Evolutionary conservation across 2,888 invertebrate genomes (phyloP), one percentile per base, ranked within the genome.

Genomic region (Cerastis leucographa): DNA sequence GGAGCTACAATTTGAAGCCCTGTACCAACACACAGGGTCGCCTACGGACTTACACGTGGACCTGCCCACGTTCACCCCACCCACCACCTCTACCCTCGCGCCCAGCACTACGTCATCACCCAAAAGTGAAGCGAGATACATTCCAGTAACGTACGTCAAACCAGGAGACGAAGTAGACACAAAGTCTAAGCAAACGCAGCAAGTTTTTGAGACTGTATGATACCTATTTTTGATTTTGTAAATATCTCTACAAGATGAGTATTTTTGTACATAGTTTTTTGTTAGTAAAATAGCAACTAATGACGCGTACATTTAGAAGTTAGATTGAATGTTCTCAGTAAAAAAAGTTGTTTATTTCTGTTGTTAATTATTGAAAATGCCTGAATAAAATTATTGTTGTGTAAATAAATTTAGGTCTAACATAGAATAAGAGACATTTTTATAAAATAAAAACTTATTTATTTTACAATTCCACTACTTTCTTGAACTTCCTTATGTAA

Each of bases 21-120:
- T 97, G 77, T 97, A 97, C 88, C 93, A 92, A 65, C 97, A 95
- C 87, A 95, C 97, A 35, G 94, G 94, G 7, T 93, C 94, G 73
- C 94, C 96, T 0, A 86, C 89, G 2, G 88, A 90, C 9, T 81
- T 97, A 11, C 93, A 97, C 64, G 97, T 97, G n/a, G 97, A 97
- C 84, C 90, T 97, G 83, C 97, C 97, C 19, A 97, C 97, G 1
- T 97, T 97, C 88, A 91, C 96, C 46, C 97, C 97, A 35, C 96
- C 96, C 9, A 89, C 93, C 14, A 81, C 90, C 68, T 91, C 90
- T 4, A 61, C 61, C 25, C 88, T 79, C 49, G 75, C 86, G 22
- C 90, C 90, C 29, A 90, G 91, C 49, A 87, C 91, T 42, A 87
- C 92, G 22, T 66, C 89, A 2, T 80, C 87, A 22, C 80, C 89